These are phyloP conservation scores for Conistra vaccinii DNA, from an alignment of 2,888 invertebrate species.

Conservation along the genomic window DNA sequence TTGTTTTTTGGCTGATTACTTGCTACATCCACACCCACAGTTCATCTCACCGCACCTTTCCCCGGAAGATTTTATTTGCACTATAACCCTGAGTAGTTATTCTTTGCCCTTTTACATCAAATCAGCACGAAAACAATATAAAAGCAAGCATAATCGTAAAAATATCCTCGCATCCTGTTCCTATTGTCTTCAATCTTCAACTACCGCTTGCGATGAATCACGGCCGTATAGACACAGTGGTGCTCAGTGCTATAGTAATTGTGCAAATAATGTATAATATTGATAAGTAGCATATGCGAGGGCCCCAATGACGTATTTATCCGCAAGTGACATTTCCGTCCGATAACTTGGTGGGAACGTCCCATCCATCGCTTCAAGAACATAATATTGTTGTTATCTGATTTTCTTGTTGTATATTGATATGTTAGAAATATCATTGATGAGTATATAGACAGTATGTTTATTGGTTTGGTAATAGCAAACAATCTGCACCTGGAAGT, in stretches of 20 bases:
- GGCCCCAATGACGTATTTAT: conserved; percentile 76
- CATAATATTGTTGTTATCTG: conserved; percentile 23
- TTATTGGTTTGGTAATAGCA: conserved; percentile 2
- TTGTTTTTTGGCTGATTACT: neutral
- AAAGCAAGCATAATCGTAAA: conserved; percentile 47
- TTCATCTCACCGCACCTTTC: conserved; percentile 1
- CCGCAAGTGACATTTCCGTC: conserved; percentile 87
- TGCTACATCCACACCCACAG: neutral
- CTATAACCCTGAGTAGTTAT: conserved; percentile 1
- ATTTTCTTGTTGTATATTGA: conserved; percentile 16
- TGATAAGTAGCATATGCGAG: conserved; percentile 75
- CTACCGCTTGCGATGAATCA: conserved; percentile 53
- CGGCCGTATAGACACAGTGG: conserved; percentile 45
- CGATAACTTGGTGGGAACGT: conserved; percentile 75
- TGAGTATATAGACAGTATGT: neutral
- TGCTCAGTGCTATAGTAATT: conserved; percentile 50
- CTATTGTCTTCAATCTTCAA: conserved; percentile 63
- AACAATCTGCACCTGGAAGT: conserved; percentile 3
- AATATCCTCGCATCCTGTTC: conserved; percentile 56
- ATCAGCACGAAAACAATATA: conserved; percentile 40
- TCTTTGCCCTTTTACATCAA: neutral
- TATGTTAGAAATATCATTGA: conserved; percentile 2
- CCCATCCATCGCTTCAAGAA: conserved; percentile 33
- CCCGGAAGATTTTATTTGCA: conserved; percentile 1
- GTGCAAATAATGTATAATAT: conserved; percentile 71